phyloP scores from a whole-genome alignment of 2,113 vertebrate species.

The Hucho hucho region DNA sequence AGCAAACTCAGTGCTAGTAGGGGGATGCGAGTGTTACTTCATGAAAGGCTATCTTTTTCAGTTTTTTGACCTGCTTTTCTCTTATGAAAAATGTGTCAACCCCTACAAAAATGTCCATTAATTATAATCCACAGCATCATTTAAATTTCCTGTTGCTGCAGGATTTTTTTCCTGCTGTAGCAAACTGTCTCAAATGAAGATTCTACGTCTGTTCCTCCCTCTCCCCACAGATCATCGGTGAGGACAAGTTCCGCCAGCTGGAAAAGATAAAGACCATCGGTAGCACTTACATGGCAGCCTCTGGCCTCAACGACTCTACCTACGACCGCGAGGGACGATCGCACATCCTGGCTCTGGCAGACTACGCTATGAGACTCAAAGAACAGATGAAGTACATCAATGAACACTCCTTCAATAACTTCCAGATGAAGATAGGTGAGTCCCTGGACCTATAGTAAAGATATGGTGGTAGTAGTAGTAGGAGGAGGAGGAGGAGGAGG shows the following conservation, averaged over 20 bases:
- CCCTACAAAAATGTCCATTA: too few species aligned
- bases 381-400: slow-evolving; percentile 97
- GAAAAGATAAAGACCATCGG: slow-evolving; percentile 98
- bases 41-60: too few species aligned
- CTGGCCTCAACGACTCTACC: slow-evolving; percentile 89
- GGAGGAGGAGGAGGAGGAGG: too few species aligned
- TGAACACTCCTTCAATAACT: slow-evolving; percentile 95
- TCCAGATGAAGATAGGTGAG: slow-evolving; percentile 96
- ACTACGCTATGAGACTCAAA: slow-evolving; percentile 90
- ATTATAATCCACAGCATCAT: too few species aligned
- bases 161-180: too few species aligned
- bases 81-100: too few species aligned
- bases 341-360: slow-evolving; percentile 86
- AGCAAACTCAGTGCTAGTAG: too few species aligned
- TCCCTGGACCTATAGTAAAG: neutral
- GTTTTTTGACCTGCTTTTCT: too few species aligned
- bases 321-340: slow-evolving; percentile 88
- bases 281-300: slow-evolving; percentile 96
- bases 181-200: too few species aligned
- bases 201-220: neutral
- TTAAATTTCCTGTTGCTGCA: too few species aligned
- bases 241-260: slow-evolving; percentile 87
- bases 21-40: too few species aligned
- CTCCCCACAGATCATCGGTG: slow-evolving; percentile 85
- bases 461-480: neutral